Base-by-base conservation (phyloP, 2,888 invertebrate species). In the Stomorhina lunata region DNA sequence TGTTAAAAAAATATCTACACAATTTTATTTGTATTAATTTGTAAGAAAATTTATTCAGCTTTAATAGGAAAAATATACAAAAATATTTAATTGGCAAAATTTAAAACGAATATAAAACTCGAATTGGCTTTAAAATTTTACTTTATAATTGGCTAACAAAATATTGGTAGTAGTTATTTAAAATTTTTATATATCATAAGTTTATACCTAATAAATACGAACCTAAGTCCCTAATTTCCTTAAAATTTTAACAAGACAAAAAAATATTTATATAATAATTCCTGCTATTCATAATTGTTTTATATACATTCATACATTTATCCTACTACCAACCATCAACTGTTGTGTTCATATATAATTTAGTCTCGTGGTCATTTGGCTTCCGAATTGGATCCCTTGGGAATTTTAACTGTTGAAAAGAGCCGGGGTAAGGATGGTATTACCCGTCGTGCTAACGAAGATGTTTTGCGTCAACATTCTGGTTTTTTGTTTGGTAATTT, bases 311-410 rank as follows among this genome's bases (percentile, higher is more conserved):
- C n/a, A n/a, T 71, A 25, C 7, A 65, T 27, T 29, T 53, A 73
- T 68, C 73, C 22, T 79, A 71, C 68, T 71, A 71, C 77, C 77
- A 81, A n/a, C n/a, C n/a, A n/a, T n/a, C n/a, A n/a, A n/a, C n/a
- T n/a, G n/a, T 73, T 78, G 25, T 71, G 66, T 73, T 78, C 72
- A 78, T 66, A 65, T n/a, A n/a, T 66, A 80, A 83, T 77, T 87
- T 94, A 97, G 96, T 93, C 94, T 84, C 94, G 96, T 85, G 97
- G 96, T 77, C 97, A 97, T 91, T 93, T 96, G 87, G 93, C 95
- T 86, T 95, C 97, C 53, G 95, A 95, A 89, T 92, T 95, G 85
- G 97, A 97, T 91, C 97, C 97, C 4, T 92, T 97, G 84, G 93
- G 93, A 85, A 94, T 97, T 86, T 89, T 91, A 86, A 78, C 81